Evolutionary conservation across 2,888 invertebrate species (phyloP).

Genomic region (Chymomyza fuscimana): DNA sequence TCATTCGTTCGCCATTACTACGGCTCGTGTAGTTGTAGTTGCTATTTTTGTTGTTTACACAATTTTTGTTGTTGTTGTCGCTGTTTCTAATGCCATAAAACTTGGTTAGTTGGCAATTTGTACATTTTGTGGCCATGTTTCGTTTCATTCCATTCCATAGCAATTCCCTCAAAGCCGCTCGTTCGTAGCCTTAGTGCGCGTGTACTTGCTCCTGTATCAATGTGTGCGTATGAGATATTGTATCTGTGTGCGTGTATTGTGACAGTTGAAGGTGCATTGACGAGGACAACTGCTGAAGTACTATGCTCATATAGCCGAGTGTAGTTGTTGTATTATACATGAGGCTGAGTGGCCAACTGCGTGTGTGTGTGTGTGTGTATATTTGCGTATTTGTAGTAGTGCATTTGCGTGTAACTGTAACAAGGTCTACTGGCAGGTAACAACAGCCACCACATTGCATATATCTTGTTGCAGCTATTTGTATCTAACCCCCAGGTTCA

Average conservation of each 20-base stretch:
- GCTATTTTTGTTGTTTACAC: constrained; percentile 13
- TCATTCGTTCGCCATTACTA: constrained; percentile 8
- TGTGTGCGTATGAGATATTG: background rate
- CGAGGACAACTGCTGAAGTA: constrained; percentile 38
- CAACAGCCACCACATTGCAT: background rate
- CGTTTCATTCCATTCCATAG: constrained; percentile 30
- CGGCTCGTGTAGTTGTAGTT: constrained; percentile 11
- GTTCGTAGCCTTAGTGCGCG: constrained; percentile 14
- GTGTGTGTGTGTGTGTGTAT: constrained; percentile 6
- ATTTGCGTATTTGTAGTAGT: too few relatives aligned
- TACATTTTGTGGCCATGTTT: constrained; percentile 44
- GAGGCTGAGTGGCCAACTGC: constrained; percentile 19
- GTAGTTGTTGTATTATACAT: constrained; percentile 15
- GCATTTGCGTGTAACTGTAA: constrained; percentile 16
- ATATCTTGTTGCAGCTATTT: background rate
- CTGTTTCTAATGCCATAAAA: constrained; percentile 33
- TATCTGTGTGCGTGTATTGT: constrained; percentile 19
- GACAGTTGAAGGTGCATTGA: constrained; percentile 57
- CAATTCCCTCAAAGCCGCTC: background rate
- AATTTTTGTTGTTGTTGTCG: constrained; percentile 19
- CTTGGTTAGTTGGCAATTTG: constrained; percentile 52
- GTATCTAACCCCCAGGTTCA: too few relatives aligned
- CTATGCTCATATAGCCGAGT: background rate
- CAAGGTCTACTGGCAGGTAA: constrained; percentile 36
- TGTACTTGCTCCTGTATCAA: constrained; percentile 19